phyloP scores from a whole-genome alignment of 2,888 invertebrate genomes.

The Vandiemenella viatica region DNA sequence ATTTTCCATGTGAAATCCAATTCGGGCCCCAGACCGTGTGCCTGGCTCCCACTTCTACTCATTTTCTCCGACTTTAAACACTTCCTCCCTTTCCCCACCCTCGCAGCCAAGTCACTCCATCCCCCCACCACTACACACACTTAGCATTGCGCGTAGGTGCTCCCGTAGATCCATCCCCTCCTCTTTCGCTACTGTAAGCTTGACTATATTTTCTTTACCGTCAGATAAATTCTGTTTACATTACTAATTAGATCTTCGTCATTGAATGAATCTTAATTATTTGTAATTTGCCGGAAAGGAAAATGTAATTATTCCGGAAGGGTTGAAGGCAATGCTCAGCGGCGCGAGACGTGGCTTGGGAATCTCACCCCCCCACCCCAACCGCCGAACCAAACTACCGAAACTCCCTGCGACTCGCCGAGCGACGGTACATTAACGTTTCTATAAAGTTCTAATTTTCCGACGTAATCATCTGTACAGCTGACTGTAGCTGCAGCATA shows the following conservation, averaged over 20 bases:
- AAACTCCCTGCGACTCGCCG: no score
- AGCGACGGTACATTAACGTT: slow-evolving; percentile 10
- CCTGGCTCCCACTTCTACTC: neutral
- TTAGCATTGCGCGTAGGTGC: no score
- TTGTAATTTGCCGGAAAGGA: slow-evolving; percentile 17
- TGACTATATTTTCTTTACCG: slow-evolving; percentile 8
- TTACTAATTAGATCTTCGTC: slow-evolving; percentile 17
- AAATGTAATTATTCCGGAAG: slow-evolving; percentile 16
- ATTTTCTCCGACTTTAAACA: neutral
- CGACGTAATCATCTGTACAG: slow-evolving; percentile 12
- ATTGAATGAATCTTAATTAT: slow-evolving; percentile 18
- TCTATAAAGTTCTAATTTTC: slow-evolving; percentile 15
- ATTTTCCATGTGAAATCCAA: slow-evolving; percentile 14
- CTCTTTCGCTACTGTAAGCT: no score
- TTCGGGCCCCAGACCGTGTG: slow-evolving; percentile 3
- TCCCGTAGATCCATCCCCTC: no score
- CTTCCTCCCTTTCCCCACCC: neutral
- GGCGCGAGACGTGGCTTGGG: slow-evolving; percentile 5
- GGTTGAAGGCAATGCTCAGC: slow-evolving; percentile 12
- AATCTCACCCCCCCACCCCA: neutral
- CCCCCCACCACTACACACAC: neutral
- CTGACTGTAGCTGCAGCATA: slow-evolving; percentile 2
- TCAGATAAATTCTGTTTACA: slow-evolving; percentile 16
- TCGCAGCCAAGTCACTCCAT: neutral
- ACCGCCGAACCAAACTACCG: no score